Conservation (phyloP, 2,113 vertebrate genomes). For the Marmota monax region DNA sequence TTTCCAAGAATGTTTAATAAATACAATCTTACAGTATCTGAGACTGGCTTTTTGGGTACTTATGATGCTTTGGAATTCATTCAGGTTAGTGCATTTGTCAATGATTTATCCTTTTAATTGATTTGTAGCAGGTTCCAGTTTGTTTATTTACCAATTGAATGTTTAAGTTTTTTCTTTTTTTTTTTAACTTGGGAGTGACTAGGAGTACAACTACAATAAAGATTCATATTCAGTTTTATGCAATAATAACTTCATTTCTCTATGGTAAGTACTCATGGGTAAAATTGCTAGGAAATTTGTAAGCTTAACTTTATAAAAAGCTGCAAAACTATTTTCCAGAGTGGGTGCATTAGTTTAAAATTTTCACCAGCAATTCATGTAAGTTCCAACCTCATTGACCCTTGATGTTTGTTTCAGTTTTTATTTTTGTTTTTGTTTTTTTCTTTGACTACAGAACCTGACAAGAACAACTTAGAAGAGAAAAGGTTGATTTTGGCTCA, state of each 20-base stretch:
- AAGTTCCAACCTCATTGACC: not conserved
- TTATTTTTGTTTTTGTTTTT: too few species aligned
- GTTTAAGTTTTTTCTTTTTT: not conserved
- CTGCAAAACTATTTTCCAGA: not conserved
- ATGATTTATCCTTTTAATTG: not conserved
- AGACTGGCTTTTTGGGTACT: not conserved
- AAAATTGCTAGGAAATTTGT: not conserved
- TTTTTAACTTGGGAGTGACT: not conserved
- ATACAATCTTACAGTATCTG: not conserved
- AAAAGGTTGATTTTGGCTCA: too few species aligned
- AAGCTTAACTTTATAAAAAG: not conserved
- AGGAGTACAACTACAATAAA: not conserved
- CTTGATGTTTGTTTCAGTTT: not conserved
- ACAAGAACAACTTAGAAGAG: too few species aligned
- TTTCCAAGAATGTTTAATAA: not conserved
- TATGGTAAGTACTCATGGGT: not conserved
- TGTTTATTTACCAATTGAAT: not conserved
- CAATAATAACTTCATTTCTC: not conserved
- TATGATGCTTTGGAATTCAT: conserved; percentile 21
- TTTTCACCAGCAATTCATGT: not conserved
- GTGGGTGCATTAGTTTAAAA: not conserved
- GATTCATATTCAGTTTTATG: not conserved
- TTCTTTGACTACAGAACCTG: too few species aligned
- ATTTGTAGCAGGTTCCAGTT: not conserved
- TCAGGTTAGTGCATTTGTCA: not conserved